phyloP scores from a whole-genome alignment of 1,140 invertebrate species.

The Schmidtea mediterranea region DNA sequence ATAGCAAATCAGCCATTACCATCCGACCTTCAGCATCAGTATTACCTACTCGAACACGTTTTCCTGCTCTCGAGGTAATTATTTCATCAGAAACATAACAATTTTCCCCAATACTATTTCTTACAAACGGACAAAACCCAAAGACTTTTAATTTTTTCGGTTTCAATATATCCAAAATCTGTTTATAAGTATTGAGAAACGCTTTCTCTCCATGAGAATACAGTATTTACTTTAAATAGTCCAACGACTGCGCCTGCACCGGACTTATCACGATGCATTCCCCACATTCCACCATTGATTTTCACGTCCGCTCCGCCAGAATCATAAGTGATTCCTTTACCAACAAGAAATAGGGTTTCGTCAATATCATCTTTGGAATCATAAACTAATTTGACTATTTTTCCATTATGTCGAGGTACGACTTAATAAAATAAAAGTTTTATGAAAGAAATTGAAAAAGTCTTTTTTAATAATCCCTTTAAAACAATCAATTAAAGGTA shows the following conservation, averaged over 20 bases:
- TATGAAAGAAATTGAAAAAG: too few species aligned
- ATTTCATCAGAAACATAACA: conserved; percentile 70
- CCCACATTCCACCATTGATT: conserved; percentile 58
- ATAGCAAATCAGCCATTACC: conserved; percentile 74
- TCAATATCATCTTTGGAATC: too few species aligned
- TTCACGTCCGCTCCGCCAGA: conserved; percentile 48
- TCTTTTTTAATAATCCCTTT: too few species aligned
- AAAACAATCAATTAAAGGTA: too few species aligned
- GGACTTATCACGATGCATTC: conserved; percentile 86
- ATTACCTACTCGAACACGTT: conserved; percentile 50
- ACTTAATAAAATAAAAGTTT: too few species aligned
- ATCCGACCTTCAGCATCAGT: conserved; percentile 82
- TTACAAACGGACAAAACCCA: conserved; percentile 52
- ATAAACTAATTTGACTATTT: too few species aligned
- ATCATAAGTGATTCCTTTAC: conserved; percentile 73
- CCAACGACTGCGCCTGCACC: conserved; percentile 73
- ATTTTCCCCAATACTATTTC: conserved; percentile 68
- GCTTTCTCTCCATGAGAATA: too few species aligned
- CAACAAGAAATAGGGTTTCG: conserved; percentile 43
- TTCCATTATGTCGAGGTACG: too few species aligned
- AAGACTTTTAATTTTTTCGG: conserved; percentile 58
- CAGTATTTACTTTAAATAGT: conserved; percentile 49
- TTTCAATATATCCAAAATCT: conserved; percentile 39
- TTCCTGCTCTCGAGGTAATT: conserved; percentile 52
- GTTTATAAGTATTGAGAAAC: too few species aligned